Conservation (phyloP, 2,113 vertebrate species). For the Pandion haliaetus region DNA sequence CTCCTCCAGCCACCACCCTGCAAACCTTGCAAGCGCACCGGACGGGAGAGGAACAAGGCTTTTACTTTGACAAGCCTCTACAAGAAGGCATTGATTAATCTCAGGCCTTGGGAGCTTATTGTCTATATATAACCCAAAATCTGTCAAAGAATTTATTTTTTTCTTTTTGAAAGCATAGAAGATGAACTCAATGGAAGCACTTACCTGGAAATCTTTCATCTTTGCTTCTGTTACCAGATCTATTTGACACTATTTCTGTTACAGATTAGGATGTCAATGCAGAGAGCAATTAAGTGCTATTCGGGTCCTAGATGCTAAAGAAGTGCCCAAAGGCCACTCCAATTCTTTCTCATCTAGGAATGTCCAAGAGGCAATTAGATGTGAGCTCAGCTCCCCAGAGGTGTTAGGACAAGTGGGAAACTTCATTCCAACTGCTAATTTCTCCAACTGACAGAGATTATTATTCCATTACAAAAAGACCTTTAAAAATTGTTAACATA, state of each 20-base stretch:
- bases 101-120: background rate
- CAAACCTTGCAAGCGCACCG: background rate
- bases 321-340: constrained; percentile 49
- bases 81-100: background rate
- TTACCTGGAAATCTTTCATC: constrained; percentile 6
- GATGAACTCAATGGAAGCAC: background rate
- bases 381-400: constrained; percentile 36
- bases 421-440: constrained; percentile 58
- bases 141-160: background rate
- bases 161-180: background rate
- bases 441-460: constrained; percentile 68
- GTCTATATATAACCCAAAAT: background rate
- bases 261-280: constrained; percentile 68
- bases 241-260: constrained; percentile 57
- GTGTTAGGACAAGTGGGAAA: constrained; percentile 50
- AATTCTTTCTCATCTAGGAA: constrained; percentile 35
- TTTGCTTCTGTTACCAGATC: constrained; percentile 5
- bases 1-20: background rate
- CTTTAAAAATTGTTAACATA: constrained; percentile 74
- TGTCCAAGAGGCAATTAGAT: constrained; percentile 40
- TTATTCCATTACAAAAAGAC: constrained; percentile 64
- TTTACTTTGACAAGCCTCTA: background rate
- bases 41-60: background rate
- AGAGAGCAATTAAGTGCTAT: constrained; percentile 62
- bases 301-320: constrained; percentile 24